phyloP scores from a whole-genome alignment of 2,113 vertebrate genomes.

The Rhea americana region DNA sequence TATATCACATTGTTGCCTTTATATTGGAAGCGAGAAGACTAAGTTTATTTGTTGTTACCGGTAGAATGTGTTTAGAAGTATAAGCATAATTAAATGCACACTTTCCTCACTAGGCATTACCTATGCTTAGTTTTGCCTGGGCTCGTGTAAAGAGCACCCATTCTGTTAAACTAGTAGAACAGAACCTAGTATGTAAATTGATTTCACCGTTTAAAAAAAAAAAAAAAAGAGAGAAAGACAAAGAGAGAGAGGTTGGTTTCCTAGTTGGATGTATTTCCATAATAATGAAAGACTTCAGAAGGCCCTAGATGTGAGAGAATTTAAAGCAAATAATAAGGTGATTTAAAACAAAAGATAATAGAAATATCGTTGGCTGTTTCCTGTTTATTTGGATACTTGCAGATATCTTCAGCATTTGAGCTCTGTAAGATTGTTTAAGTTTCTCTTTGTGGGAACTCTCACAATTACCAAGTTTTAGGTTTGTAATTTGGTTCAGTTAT shows the following conservation, averaged over 20 bases:
- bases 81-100: neutral
- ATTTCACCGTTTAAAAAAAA: slow-evolving; percentile 9
- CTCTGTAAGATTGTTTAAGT: neutral
- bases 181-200: neutral
- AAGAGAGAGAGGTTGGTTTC: neutral
- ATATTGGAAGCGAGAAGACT: neutral
- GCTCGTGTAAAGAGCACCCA: neutral
- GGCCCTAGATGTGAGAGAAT: neutral
- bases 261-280: neutral
- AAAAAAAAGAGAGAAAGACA: neutral
- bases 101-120: neutral
- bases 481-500: neutral
- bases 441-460: neutral
- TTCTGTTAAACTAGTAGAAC: neutral
- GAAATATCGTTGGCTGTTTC: neutral
- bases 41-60: neutral
- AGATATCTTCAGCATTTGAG: neutral
- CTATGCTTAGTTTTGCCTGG: neutral
- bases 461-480: neutral
- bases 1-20: neutral
- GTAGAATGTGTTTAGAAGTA: neutral
- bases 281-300: neutral
- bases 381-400: neutral
- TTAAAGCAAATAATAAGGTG: neutral
- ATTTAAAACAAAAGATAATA: neutral